Evolutionary conservation across 1,140 invertebrate genomes (phyloP), one percentile per base, ranked within the genome.

Genomic region (Riptortus pedestris): DNA sequence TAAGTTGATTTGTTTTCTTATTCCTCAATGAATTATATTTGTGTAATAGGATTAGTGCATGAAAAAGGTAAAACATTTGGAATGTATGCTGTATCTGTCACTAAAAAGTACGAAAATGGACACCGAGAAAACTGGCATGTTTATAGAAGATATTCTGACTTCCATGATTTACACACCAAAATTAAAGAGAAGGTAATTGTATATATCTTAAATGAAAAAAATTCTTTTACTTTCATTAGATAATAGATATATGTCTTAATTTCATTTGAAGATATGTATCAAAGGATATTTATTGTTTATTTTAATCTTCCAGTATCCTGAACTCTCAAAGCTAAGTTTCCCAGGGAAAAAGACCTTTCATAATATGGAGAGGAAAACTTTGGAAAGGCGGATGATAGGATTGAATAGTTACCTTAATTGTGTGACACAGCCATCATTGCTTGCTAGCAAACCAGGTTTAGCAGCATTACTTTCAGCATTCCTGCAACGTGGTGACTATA

Each of bases 271-370:
- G n/a, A n/a, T n/a, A n/a, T n/a, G n/a, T n/a, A n/a, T n/a, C n/a
- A n/a, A n/a, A n/a, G n/a, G n/a, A n/a, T n/a, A n/a, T n/a, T n/a
- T n/a, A n/a, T n/a, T n/a, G n/a, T n/a, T n/a, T n/a, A n/a, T n/a
- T n/a, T n/a, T n/a, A n/a, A n/a, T n/a, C n/a, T 78, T 79, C 63
- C 73, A 90, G 83, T 95, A 85, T 80, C 84, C 86, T 58, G 85
- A 89, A 73, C 73, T 96, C 2, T 79, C 81, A 3, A 87, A 85
- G 69, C 75, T 96, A 24, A 79, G 83, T 24, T 93, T 97, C 72
- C 93, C 93, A 14, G 89, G 86, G 0, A 97, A 97, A 74, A 94
- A 93, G 71, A 86, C 93, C 18, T 91, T 96, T 71, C 92, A 95
- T 69, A 96, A 96, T 73, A 90, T 91, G 73, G 92, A 91, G 62